Percentiles rank a stretch among this genome's conserved stretches.
These are phyloP conservation scores for Synergus umbraculus DNA, from an alignment of 2,888 invertebrate species.

Conservation along the genomic window DNA sequence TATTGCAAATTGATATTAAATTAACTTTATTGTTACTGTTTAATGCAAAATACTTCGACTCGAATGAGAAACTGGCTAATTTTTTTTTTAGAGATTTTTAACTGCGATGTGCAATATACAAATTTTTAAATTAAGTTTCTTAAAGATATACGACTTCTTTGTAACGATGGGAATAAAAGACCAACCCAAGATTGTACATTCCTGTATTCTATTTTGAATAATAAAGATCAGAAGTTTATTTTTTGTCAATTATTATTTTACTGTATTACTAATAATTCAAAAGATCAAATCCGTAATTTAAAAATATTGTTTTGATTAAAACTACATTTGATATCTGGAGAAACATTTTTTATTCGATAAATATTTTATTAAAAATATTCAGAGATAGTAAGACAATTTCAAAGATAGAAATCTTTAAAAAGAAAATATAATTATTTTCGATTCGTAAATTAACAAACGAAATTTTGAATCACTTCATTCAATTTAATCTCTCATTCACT, in stretches of 20 bases:
- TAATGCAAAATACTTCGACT: neutral
- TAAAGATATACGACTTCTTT: neutral
- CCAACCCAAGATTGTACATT: constrained; percentile 40
- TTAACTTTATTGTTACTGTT: neutral
- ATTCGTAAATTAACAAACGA: neutral
- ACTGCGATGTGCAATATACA: neutral
- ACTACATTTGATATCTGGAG: neutral
- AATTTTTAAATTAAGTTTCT: neutral
- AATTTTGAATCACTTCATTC: neutral
- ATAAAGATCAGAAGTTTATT: constrained; percentile 29
- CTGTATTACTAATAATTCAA: neutral
- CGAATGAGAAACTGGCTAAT: neutral
- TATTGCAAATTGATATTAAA: neutral
- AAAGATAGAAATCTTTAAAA: neutral
- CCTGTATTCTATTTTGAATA: constrained; percentile 41
- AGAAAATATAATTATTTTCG: neutral
- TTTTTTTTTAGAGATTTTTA: neutral
- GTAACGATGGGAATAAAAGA: constrained; percentile 5
- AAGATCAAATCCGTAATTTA: too few species aligned
- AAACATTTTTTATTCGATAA: neutral
- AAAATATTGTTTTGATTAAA: neutral
- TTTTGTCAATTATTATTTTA: neutral
- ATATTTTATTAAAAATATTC: neutral
- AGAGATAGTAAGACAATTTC: neutral
- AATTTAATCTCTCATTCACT: neutral